Evolutionary conservation across 1,140 invertebrate genomes (phyloP), one percentile per base, ranked within the genome.

Genomic region (Drosophila nannoptera): DNA sequence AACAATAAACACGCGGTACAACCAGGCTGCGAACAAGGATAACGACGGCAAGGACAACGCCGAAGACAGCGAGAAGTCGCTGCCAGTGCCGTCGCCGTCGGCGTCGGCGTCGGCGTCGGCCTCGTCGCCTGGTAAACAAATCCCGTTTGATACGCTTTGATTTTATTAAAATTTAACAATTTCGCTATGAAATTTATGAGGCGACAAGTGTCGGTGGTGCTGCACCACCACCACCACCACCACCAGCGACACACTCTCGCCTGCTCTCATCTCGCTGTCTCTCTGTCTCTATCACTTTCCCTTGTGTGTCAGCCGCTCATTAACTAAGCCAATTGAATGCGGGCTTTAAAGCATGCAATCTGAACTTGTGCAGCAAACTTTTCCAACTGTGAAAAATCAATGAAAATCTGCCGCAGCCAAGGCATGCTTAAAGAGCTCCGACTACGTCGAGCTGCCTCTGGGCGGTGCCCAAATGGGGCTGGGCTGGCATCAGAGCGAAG

Each of bases 141-240:
- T 84, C 81, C 77, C 60, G 73, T 84, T 86, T 80, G 80, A 86
- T 84, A 84, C 80, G 80, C 80, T 86, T 84, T 84, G 80, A 84
- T 84, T 84, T 84, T 84, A 84, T 84, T 84, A 84, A 84, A 84
- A 77, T 84, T 84, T 84, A 84, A 86, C 81, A 80, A 84, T 86
- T 77, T 80, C 73, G 49, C 81, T 80, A 80, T 80, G 73, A 80
- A 84, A 84, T 84, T 84, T 84, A 84, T 84, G 80, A 74, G 65
- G 63, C 73, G 46, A 32, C 64, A 67, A 54, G 49, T 61, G 69
- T 8, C 31, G n/a, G 32, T 45, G 38, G 55, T 50, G 48, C 45
- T 65, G 60, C 9, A 31, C 22, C 22, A 22, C 22, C 22, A 1
- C 22, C 22, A 22, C 22, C 22, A 7, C 45, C 33, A 16, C 7